Evolutionary conservation across 2,888 invertebrate genomes (phyloP).

Genomic region (Temnothorax unifasciatus): DNA sequence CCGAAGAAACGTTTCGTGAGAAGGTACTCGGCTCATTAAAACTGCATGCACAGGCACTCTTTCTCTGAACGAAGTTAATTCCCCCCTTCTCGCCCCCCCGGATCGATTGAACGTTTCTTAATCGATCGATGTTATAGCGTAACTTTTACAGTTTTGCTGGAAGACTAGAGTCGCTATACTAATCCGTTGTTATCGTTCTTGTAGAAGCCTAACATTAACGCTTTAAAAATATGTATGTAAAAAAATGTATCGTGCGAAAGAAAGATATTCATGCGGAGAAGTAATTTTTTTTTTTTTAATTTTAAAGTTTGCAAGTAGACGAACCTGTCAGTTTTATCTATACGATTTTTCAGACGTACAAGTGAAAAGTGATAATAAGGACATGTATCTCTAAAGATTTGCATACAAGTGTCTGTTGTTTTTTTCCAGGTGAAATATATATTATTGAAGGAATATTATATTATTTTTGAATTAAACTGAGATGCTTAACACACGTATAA

Average conservation of each 20-base stretch:
- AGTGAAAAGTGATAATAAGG: constrained; percentile 1
- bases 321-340: background rate
- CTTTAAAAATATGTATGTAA: background rate
- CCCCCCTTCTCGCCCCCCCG: background rate
- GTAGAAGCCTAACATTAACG: background rate
- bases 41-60: constrained; percentile 39
- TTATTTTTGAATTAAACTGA: background rate
- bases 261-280: background rate
- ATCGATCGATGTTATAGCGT: background rate
- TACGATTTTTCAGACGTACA: background rate
- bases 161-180: background rate
- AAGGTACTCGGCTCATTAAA: constrained; percentile 44
- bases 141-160: constrained; percentile 6
- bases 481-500: background rate
- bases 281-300: background rate
- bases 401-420: background rate
- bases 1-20: constrained; percentile 79
- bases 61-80: background rate
- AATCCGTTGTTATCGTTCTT: background rate
- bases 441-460: background rate
- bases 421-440: background rate
- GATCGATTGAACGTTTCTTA: background rate
- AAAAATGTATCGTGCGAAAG: background rate
- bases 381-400: background rate
- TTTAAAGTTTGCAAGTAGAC: background rate